These are phyloP conservation scores for Lucilia cuprina DNA, from an alignment of 1,140 invertebrate genomes.

Conservation along the genomic window DNA sequence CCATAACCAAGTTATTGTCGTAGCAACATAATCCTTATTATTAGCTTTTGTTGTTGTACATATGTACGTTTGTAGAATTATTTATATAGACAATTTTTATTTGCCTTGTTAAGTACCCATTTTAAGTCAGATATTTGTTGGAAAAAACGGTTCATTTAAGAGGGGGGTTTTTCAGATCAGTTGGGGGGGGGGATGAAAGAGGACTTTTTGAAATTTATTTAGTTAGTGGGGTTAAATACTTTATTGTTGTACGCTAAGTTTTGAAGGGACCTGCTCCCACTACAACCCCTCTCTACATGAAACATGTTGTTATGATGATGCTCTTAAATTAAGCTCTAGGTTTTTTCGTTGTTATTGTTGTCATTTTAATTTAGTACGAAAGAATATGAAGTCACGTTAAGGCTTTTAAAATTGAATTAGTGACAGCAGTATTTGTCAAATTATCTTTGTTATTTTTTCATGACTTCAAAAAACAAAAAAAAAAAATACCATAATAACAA, in stretches of 20 bases:
- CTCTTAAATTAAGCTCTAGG: conserved; percentile 26
- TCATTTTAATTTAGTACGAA: background rate
- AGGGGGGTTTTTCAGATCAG: background rate
- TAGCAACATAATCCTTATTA: conserved; percentile 5
- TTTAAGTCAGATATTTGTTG: conserved; percentile 24
- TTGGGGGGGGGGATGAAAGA: background rate
- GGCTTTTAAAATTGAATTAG: conserved; percentile 32
- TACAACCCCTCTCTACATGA: background rate
- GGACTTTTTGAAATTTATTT: background rate
- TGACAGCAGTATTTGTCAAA: conserved; percentile 20
- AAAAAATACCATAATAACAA: background rate
- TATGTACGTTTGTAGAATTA: background rate
- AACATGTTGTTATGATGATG: background rate
- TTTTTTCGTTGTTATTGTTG: conserved; percentile 4
- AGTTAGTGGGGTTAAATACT: background rate
- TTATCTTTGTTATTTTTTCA: conserved; percentile 20
- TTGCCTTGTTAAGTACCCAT: conserved; percentile 22
- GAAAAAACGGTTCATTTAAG: background rate
- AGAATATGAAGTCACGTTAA: conserved; percentile 29
- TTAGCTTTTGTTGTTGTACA: conserved; percentile 8
- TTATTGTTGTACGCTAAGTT: background rate
- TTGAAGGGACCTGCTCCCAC: background rate
- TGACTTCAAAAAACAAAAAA: background rate
- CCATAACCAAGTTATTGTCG: background rate
- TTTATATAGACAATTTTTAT: conserved; percentile 19